These are phyloP conservation scores for Urocolius indicus DNA, from an alignment of 2,113 vertebrate species.

Conservation along the genomic window DNA sequence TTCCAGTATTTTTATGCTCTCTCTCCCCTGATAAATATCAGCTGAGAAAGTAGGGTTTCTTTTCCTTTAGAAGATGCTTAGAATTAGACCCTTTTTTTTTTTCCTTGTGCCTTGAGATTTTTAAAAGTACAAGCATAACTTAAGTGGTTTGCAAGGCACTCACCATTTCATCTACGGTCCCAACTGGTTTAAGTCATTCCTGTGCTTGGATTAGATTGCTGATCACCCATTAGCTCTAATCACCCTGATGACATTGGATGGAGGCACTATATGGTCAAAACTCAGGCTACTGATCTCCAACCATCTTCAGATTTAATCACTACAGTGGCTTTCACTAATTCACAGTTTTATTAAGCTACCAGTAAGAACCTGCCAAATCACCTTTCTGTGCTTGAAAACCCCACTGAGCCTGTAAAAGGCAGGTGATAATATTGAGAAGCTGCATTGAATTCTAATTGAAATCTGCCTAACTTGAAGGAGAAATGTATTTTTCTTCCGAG, in stretches of 20 bases:
- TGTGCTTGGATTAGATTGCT: not conserved
- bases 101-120: accelerated
- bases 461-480: not conserved
- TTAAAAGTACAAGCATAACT: not conserved
- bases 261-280: not conserved
- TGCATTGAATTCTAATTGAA: not conserved
- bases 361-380: not conserved
- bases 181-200: not conserved
- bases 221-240: not conserved
- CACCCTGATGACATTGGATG: not conserved
- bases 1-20: not conserved
- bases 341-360: not conserved
- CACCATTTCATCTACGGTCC: accelerated
- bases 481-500: not conserved
- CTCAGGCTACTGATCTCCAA: not conserved
- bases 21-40: not conserved
- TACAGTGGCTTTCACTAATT: not conserved
- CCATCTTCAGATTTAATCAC: not conserved
- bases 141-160: not conserved
- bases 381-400: not conserved
- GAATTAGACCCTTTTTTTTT: not conserved
- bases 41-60: not conserved
- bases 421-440: not conserved
- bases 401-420: not conserved
- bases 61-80: not conserved